Conservation (phyloP, 2,113 vertebrate species). For the Merops nubicus region DNA sequence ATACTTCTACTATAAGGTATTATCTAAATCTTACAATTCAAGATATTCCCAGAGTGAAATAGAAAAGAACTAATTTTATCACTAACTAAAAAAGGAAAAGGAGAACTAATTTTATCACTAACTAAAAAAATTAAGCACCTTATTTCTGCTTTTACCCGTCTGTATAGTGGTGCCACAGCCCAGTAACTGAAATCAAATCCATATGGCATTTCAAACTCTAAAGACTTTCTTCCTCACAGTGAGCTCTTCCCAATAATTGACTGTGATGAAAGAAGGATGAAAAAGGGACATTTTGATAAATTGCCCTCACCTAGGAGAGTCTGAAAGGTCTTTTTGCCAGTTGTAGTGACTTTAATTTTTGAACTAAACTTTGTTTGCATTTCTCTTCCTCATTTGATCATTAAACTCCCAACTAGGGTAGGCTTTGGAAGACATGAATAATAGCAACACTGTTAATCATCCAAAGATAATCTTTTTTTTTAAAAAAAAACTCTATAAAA, state of each 20-base stretch:
- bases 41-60: not conserved
- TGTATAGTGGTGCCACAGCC: not conserved
- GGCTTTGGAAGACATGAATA: not conserved
- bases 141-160: not conserved
- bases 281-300: not conserved
- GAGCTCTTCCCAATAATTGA: not conserved
- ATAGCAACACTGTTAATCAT: not conserved
- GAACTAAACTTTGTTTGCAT: not conserved
- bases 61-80: not conserved
- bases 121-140: not conserved
- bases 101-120: not conserved
- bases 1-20: not conserved
- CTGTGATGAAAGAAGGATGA: not conserved
- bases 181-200: not conserved
- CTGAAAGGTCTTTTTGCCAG: not conserved
- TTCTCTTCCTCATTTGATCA: not conserved
- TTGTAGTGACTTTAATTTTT: not conserved
- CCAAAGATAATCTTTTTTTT: not conserved
- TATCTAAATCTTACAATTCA: not conserved
- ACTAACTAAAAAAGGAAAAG: not conserved
- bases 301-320: not conserved
- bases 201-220: not conserved
- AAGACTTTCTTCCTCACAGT: not conserved
- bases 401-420: not conserved
- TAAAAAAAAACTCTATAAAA: not conserved